phyloP scores from a whole-genome alignment of 2,113 vertebrate genomes.

The Vombatus ursinus region DNA sequence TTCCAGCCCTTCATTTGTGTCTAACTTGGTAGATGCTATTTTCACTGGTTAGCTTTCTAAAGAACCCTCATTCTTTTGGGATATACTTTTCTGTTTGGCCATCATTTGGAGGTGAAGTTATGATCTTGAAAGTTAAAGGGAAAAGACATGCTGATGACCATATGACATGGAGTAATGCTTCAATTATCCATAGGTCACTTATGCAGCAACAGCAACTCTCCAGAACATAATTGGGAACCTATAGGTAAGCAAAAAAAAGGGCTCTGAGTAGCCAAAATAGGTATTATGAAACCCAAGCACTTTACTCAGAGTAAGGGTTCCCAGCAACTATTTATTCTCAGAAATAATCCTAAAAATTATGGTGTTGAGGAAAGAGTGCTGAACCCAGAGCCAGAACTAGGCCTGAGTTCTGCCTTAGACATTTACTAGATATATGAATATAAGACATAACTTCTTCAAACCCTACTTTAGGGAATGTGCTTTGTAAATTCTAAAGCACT shows the following conservation, averaged over 20 bases:
- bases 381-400: not conserved
- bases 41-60: not conserved
- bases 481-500: not conserved
- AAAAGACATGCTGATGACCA: not conserved
- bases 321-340: not conserved
- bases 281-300: not conserved
- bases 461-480: not conserved
- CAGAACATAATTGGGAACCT: not conserved
- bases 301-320: not conserved
- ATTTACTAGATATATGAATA: not conserved
- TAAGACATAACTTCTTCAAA: not conserved
- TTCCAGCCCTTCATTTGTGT: not conserved
- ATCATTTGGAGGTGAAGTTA: not conserved
- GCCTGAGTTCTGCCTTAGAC: too few species aligned
- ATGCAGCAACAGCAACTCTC: not conserved
- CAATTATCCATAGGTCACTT: not conserved
- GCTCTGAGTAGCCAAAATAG: not conserved
- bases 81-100: not conserved
- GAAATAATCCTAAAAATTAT: not conserved
- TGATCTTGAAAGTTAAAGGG: not conserved
- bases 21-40: not conserved
- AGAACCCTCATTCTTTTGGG: not conserved
- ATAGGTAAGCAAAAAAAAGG: not conserved
- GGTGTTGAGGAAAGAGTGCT: not conserved
- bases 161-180: not conserved